Evolutionary conservation across 2,113 vertebrate genomes (phyloP).

Genomic region (Nymphicus hollandicus): DNA sequence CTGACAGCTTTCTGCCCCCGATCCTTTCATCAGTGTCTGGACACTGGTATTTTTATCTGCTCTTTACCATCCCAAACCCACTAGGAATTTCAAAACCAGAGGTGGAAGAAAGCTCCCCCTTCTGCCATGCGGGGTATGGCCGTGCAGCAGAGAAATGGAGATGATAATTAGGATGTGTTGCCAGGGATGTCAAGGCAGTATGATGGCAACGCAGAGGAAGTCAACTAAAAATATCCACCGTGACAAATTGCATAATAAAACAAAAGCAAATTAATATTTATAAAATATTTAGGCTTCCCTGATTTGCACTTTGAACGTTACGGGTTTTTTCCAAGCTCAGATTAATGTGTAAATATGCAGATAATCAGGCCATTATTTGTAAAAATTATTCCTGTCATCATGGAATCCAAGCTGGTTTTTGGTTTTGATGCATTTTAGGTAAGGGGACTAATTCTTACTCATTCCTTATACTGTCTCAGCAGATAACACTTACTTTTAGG

Average conservation of each 20-base stretch:
- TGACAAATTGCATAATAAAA: not conserved
- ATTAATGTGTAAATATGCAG: not conserved
- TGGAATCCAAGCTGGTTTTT: not conserved
- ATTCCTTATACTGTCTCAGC: not conserved
- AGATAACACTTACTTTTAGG: not conserved
- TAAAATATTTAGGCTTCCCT: not conserved
- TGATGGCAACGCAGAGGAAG: not conserved
- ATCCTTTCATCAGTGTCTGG: not conserved
- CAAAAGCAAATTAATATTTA: not conserved
- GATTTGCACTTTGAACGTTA: not conserved
- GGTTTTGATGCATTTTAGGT: not conserved
- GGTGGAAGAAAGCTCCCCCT: not conserved
- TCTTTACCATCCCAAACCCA: not conserved
- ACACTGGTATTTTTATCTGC: not conserved
- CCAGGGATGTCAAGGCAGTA: not conserved
- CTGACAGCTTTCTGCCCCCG: not conserved
- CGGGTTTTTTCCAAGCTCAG: not conserved
- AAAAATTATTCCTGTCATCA: not conserved
- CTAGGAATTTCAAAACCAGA: not conserved
- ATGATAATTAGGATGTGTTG: not conserved
- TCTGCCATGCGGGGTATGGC: not conserved
- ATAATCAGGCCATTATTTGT: not conserved
- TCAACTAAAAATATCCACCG: not conserved
- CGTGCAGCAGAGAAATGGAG: not conserved
- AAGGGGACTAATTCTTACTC: not conserved